phyloP scores from a whole-genome alignment of 2,113 vertebrate species.

The Nesogale talazaci region DNA sequence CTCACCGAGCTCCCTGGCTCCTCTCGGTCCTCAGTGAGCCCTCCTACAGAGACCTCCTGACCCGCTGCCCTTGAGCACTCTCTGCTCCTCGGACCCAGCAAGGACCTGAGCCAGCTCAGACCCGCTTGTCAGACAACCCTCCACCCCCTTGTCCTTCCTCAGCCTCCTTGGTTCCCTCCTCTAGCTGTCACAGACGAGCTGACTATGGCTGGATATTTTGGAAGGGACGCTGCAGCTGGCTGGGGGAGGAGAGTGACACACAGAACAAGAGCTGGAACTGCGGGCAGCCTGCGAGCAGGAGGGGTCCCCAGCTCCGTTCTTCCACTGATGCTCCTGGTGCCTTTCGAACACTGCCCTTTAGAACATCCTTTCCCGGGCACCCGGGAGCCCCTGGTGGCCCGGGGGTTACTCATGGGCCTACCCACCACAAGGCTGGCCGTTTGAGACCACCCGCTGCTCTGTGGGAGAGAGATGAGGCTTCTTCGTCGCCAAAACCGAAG shows the following conservation, averaged over 20 bases:
- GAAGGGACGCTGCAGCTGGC: constrained; percentile 78
- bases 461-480: no score
- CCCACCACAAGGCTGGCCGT: no score
- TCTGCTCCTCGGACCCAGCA: not conserved
- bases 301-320: not conserved
- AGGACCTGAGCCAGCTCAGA: not conserved
- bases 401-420: no score
- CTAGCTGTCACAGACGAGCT: constrained; percentile 63
- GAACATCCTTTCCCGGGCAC: not conserved
- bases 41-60: not conserved
- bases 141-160: constrained; percentile 74
- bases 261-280: constrained; percentile 33
- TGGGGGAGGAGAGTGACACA: constrained; percentile 60
- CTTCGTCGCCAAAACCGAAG: no score
- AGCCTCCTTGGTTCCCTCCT: constrained; percentile 63
- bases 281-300: not conserved
- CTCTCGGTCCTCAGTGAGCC: not conserved
- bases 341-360: not conserved
- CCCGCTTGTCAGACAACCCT: constrained; percentile 47
- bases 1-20: not conserved
- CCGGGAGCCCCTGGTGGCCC: no score
- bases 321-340: not conserved
- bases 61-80: not conserved
- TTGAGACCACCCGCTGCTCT: no score
- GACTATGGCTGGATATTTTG: constrained; percentile 76